A percentile compares a stretch with the other conserved stretches of the same genome.
Conservation (phyloP, 2,888 invertebrate genomes). For the Barypeithes pellucidus region DNA sequence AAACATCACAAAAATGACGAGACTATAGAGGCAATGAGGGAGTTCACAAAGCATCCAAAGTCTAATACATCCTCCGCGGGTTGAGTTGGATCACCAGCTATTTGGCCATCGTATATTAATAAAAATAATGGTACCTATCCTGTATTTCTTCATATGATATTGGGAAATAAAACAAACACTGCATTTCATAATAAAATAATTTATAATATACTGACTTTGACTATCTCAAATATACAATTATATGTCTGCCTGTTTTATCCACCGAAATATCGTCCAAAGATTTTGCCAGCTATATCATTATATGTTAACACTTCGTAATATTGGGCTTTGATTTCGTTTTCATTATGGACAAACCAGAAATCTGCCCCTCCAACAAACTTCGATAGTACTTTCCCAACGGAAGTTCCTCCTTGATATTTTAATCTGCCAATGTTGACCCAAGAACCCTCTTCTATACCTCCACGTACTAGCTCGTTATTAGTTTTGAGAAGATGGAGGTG, state of each 20-base stretch:
- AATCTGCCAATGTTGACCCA: conserved; percentile 23
- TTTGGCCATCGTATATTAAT: too few species aligned
- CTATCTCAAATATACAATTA: neutral
- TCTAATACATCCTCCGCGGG: too few species aligned
- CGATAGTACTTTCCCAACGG: conserved; percentile 33
- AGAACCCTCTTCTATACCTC: conserved; percentile 8
- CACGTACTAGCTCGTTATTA: neutral
- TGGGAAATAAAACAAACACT: too few species aligned
- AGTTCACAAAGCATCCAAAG: too few species aligned
- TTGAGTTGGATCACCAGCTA: too few species aligned
- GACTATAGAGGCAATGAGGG: too few species aligned
- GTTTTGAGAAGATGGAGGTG: conserved; percentile 10
- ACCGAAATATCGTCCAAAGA: neutral
- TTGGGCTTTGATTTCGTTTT: neutral
- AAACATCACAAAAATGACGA: too few species aligned
- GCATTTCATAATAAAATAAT: too few species aligned
- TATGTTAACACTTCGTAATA: conserved; percentile 33
- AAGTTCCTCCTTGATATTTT: conserved; percentile 14
- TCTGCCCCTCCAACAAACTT: conserved; percentile 23
- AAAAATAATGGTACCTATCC: too few species aligned
- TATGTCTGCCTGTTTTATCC: too few species aligned
- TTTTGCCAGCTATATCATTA: conserved; percentile 1
- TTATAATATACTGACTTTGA: too few species aligned
- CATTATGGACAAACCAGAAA: conserved; percentile 30
- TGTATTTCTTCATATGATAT: too few species aligned